These are phyloP conservation scores for Cyrtodaria siliqua DNA, from an alignment of 2,888 invertebrate genomes.

Conservation along the genomic window DNA sequence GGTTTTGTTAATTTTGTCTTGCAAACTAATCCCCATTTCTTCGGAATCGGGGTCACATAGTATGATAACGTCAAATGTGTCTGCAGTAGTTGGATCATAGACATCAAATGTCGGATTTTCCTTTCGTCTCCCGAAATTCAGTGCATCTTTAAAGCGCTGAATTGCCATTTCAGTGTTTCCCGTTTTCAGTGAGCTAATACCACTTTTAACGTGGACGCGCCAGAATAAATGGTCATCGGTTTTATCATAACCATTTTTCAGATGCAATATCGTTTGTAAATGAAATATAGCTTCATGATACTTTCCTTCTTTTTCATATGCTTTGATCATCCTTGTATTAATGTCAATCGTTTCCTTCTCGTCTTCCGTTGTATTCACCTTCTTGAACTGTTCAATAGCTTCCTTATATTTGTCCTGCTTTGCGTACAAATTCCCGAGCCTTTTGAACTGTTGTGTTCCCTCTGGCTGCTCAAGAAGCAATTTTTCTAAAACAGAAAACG, in stretches of 20 bases:
- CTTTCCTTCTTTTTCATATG: conserved; percentile 1
- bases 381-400: conserved; percentile 12
- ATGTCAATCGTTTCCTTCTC: conserved; percentile 8
- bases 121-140: conserved; percentile 1
- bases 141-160: conserved; percentile 24
- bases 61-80: conserved; percentile 28
- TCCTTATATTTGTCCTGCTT: conserved; percentile 27
- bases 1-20: neutral
- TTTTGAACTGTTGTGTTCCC: conserved; percentile 13
- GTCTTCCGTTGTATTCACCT: conserved; percentile 13
- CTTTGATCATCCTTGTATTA: conserved; percentile 11
- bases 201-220: conserved; percentile 31
- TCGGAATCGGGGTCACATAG: conserved; percentile 16
- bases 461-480: conserved; percentile 12
- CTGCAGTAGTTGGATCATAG: neutral
- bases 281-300: conserved; percentile 38
- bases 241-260: conserved; percentile 10
- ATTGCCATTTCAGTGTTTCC: conserved; percentile 15
- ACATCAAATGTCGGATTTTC: neutral
- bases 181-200: conserved; percentile 17
- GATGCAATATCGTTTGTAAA: conserved; percentile 24
- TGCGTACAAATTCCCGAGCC: conserved; percentile 19
- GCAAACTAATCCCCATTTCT: neutral
- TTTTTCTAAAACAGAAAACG: conserved; percentile 17
- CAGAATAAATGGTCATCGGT: conserved; percentile 14